phyloP scores from a whole-genome alignment of 2,888 invertebrate species.

The Ephialtes manifestator region DNA sequence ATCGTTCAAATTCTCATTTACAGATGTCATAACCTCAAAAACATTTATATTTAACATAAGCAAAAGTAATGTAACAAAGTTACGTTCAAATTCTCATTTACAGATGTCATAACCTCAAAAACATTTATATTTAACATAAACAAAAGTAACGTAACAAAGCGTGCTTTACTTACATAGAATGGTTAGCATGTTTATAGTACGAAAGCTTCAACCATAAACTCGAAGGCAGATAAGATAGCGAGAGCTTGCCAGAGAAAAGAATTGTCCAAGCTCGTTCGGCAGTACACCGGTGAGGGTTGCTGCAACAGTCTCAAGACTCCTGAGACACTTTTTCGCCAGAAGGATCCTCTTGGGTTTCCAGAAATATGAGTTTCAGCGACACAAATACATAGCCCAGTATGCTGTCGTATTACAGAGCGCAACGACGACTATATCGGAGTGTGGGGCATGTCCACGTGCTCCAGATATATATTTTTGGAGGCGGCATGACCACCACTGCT shows the following conservation, averaged over 20 bases:
- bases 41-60: background rate
- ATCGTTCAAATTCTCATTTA: background rate
- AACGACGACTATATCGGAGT: constrained; percentile 29
- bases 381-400: constrained; percentile 23
- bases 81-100: too few species aligned
- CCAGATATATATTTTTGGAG: constrained; percentile 51
- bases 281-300: background rate
- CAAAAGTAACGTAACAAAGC: background rate
- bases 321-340: constrained; percentile 54
- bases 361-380: constrained; percentile 61
- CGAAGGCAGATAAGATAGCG: constrained; percentile 27
- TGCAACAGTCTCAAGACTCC: constrained; percentile 58
- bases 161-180: background rate
- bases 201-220: background rate
- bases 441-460: constrained; percentile 26
- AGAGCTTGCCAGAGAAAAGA: constrained; percentile 47
- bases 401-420: constrained; percentile 3
- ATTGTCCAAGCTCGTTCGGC: constrained; percentile 32
- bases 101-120: background rate
- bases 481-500: constrained; percentile 65
- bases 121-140: background rate
- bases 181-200: background rate
- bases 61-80: background rate
- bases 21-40: background rate
- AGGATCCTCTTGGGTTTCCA: constrained; percentile 51